A percentile compares a stretch with the other conserved stretches of the same genome.
Evolutionary conservation across 2,113 vertebrate genomes (phyloP).

Genomic region (Protobothrops mucrosquamatus): DNA sequence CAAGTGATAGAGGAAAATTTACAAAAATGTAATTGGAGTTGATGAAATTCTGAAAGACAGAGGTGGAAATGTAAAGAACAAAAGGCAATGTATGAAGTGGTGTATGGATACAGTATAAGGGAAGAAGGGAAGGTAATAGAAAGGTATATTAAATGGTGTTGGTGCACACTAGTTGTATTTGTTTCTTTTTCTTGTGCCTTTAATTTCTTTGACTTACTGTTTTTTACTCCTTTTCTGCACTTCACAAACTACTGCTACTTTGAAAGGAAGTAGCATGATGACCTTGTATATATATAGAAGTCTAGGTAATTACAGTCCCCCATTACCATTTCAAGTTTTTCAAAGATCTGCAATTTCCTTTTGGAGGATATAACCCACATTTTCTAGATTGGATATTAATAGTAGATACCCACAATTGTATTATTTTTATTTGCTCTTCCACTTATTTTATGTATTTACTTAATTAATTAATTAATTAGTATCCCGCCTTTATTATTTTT

Average conservation of each 20-base stretch:
- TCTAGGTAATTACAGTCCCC: neutral
- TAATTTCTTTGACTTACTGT: neutral
- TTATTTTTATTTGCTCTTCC: neutral
- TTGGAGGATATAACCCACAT: neutral
- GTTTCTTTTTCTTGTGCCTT: neutral
- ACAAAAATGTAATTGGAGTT: neutral
- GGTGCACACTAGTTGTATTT: neutral
- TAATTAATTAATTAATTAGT: too few species aligned
- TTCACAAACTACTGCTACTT: neutral
- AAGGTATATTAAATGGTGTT: neutral
- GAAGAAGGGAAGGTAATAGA: neutral
- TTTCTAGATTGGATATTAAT: neutral
- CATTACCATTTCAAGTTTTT: neutral
- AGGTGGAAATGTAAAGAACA: neutral
- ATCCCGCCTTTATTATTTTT: too few species aligned
- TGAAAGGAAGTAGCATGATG: neutral
- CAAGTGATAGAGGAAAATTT: neutral
- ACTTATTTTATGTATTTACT: neutral
- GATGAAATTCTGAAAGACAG: neutral
- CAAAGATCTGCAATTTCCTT: neutral
- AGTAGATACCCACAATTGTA: neutral
- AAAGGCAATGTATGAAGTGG: neutral
- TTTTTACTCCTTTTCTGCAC: neutral
- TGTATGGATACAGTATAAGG: neutral
- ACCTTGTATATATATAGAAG: neutral